Conservation (phyloP, 1,140 invertebrate genomes). For the Drosophila virilis region DNA sequence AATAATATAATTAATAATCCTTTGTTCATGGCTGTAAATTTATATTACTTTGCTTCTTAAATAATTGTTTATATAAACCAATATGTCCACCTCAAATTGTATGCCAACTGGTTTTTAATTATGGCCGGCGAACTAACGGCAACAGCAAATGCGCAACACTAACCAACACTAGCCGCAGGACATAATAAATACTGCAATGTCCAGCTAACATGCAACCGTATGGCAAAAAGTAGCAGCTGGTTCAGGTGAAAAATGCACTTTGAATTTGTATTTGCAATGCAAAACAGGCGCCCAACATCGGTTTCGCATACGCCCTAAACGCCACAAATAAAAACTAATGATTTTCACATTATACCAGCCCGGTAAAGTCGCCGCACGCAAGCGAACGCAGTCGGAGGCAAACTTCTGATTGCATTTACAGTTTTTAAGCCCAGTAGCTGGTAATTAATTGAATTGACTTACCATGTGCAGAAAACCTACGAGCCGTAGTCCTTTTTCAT, state of each 20-base stretch:
- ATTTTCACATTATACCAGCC: constrained; percentile 26
- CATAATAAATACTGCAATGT: constrained; percentile 45
- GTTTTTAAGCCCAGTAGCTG: constrained; percentile 18
- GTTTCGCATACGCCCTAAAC: constrained; percentile 19
- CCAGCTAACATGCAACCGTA: constrained; percentile 32
- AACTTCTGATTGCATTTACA: constrained; percentile 28
- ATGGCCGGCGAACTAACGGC: constrained; percentile 18
- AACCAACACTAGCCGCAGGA: constrained; percentile 25
- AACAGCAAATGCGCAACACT: constrained; percentile 32
- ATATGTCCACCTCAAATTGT: neutral
- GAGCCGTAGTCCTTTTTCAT: neutral
- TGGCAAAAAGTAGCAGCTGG: constrained; percentile 7
- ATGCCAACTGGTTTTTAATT: constrained; percentile 29
- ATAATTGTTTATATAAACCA: neutral
- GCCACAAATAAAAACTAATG: constrained; percentile 60
- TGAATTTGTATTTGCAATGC: constrained; percentile 45
- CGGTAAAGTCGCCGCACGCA: constrained; percentile 32
- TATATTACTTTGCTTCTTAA: neutral
- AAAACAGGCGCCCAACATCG: constrained; percentile 23
- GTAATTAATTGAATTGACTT: constrained; percentile 21
- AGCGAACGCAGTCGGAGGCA: constrained; percentile 12
- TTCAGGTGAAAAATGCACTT: constrained; percentile 52
- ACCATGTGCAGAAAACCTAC: neutral
- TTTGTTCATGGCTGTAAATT: too few species aligned
- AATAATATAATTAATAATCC: too few species aligned